Evolutionary conservation across 1,140 invertebrate species (phyloP), one percentile per base, ranked within the genome.

Genomic region (Pantala flavescens): DNA sequence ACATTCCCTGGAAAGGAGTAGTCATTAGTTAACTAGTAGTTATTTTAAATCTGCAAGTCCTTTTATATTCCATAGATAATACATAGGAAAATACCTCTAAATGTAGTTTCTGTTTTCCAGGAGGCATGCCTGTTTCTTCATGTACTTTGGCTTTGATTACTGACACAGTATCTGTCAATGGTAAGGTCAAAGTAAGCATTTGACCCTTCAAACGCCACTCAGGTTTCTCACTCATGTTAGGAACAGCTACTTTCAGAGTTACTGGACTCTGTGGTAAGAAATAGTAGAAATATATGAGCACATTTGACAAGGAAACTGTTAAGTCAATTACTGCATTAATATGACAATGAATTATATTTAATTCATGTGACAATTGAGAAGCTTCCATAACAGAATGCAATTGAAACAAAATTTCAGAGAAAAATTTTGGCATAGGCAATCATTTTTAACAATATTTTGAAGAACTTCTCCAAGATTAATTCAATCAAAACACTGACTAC

Each of bases 171-270:
- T 98, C 94, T 9, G 88, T 88, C 9, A 96, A 84, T 55, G 93
- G 89, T 77, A 99, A 80, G 1, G 90, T 91, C 24, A 97, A 86
- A 23, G 86, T 87, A 71, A 99, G 82, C 71, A 90, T 87, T 82
- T 98, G 96, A 0, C 98, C 98, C 82, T 93, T 93, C n/a, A 99
- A 84, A 78, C 95, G 94, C 96, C 96, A 98, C 87, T 99, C 97
- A 0, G 92, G 84, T 80, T 98, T 97, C 78, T 98, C 95, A 0
- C 90, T 86, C 80, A 91, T 87, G 43, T 81, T 82, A 2, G 97
- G 96, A 5, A 97, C 88, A 74, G 87, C 83, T 21, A 97, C 89
- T 78, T 90, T 91, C 76, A 97, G 86, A 49, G 88, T 89, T 3
- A 95, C 89, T 16, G 91, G 90, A 78, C 87, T 88, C 85, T 87